phyloP scores from a whole-genome alignment of 2,888 invertebrate species.

The Autographa pulchrina region DNA sequence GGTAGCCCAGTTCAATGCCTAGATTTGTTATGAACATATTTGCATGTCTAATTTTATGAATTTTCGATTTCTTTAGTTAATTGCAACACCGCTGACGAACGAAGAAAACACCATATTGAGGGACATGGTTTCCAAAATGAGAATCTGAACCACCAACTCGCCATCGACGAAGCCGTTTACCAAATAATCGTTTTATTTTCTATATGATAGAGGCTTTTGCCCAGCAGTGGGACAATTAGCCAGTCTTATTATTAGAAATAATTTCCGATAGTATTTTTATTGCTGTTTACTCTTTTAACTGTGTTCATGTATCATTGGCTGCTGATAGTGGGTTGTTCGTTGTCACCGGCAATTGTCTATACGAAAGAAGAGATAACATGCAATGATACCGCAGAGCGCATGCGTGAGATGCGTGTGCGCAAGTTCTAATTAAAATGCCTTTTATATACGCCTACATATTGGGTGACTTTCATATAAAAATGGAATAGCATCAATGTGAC shows the following conservation, averaged over 20 bases:
- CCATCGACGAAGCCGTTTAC: not conserved
- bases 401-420: not conserved
- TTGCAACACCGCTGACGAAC: not conserved
- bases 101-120: too few relatives aligned
- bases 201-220: not conserved
- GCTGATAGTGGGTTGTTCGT: slow-evolving; percentile 4
- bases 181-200: not conserved
- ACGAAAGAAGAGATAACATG: not conserved
- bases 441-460: not conserved
- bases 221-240: not conserved
- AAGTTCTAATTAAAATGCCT: not conserved
- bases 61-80: too few relatives aligned
- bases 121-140: not conserved
- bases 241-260: not conserved
- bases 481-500: too few relatives aligned
- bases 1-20: too few relatives aligned
- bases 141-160: not conserved
- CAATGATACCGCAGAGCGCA: not conserved
- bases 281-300: not conserved
- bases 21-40: too few relatives aligned
- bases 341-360: not conserved
- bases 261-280: not conserved
- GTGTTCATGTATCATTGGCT: not conserved
- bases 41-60: not conserved
- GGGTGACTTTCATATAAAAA: too few relatives aligned